These are phyloP conservation scores for Drosophila mojavensis DNA, from an alignment of 1,140 invertebrate species.

Conservation along the genomic window DNA sequence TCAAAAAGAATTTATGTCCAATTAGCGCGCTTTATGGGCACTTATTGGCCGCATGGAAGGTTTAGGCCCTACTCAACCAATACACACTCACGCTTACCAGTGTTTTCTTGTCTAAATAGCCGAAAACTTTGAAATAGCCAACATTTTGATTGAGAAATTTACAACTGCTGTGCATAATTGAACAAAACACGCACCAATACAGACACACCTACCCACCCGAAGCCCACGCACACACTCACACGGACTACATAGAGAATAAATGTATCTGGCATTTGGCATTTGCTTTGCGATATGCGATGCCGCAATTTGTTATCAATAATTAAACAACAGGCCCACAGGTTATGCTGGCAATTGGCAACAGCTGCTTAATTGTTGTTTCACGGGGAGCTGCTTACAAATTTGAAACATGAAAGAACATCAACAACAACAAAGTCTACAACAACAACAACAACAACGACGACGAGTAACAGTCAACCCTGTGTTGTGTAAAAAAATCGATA, in stretches of 20 bases:
- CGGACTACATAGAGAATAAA: not conserved
- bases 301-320: conserved; percentile 62
- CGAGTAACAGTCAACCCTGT: conserved; percentile 35
- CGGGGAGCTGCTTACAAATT: conserved; percentile 46
- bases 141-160: conserved; percentile 38
- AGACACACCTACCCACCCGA: not conserved
- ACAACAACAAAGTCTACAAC: not conserved
- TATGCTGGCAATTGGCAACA: conserved; percentile 45
- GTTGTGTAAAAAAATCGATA: conserved; percentile 64
- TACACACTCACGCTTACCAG: not conserved
- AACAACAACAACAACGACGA: conserved; percentile 12
- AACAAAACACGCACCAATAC: conserved; percentile 20
- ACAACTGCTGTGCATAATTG: conserved; percentile 33
- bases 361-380: conserved; percentile 57
- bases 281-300: conserved; percentile 47
- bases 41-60: not conserved
- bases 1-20: not conserved
- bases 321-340: conserved; percentile 56
- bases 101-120: not conserved
- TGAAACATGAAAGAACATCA: conserved; percentile 62
- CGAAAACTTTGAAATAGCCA: conserved; percentile 19
- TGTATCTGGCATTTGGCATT: conserved; percentile 15
- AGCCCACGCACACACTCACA: not conserved
- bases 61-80: not conserved
- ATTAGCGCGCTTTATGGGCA: not conserved